Conservation (phyloP, 1,140 invertebrate species). For the Centruroides sculpturatus region DNA sequence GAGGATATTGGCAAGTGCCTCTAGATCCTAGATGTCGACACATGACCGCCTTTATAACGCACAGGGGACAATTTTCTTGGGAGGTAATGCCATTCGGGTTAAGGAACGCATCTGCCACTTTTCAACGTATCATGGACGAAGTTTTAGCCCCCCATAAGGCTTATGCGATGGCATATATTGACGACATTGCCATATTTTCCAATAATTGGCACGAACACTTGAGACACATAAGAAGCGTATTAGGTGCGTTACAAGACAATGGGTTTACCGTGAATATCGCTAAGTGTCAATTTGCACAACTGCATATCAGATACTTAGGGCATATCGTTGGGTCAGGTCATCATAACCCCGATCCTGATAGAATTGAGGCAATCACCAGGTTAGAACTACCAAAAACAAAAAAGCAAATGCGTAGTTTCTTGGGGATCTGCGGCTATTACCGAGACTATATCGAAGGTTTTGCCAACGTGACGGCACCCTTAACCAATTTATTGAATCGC, state of each 20-base stretch:
- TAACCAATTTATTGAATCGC: conserved; percentile 17
- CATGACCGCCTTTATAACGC: conserved; percentile 32
- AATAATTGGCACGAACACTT: conserved; percentile 14
- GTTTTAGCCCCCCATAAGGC: conserved; percentile 6
- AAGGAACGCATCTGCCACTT: conserved; percentile 27
- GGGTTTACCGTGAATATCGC: conserved; percentile 1
- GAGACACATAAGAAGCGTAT: not conserved
- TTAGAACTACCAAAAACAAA: conserved; percentile 6
- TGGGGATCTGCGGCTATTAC: conserved; percentile 12
- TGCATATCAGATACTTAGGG: conserved; percentile 12
- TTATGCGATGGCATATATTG: conserved; percentile 22
- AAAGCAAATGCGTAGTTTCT: conserved; percentile 5
- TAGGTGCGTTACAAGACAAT: not conserved
- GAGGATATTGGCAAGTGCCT: conserved; percentile 34
- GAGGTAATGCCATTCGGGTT: conserved; percentile 31
- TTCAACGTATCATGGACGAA: conserved; percentile 28
- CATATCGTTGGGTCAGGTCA: conserved; percentile 4
- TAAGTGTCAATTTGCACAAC: conserved; percentile 10
- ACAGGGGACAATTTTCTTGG: conserved; percentile 26
- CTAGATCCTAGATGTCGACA: conserved; percentile 23
- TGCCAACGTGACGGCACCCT: conserved; percentile 21
- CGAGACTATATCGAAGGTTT: conserved; percentile 20
- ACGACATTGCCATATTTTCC: conserved; percentile 21
- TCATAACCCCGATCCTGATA: not conserved
- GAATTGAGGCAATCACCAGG: conserved; percentile 1